These are phyloP conservation scores for Lamellibrachia luymesi DNA, from an alignment of 1,140 invertebrate species.

Conservation along the genomic window DNA sequence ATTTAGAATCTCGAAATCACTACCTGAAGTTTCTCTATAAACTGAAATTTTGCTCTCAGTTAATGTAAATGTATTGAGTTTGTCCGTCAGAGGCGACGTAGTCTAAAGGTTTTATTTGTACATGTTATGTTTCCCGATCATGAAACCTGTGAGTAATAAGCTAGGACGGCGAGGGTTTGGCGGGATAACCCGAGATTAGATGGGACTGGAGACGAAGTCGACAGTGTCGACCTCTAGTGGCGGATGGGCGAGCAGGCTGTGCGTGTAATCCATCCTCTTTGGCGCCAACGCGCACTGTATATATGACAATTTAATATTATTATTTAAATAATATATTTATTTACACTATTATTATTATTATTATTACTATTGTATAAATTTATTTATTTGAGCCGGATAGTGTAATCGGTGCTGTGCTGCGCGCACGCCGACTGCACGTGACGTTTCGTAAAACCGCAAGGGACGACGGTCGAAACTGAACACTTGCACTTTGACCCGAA, in stretches of 20 bases:
- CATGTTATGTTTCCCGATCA: not conserved
- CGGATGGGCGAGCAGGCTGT: not conserved
- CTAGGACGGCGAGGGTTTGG: not conserved
- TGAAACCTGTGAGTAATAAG: not conserved
- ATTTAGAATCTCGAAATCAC: not conserved
- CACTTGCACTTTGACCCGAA: not conserved
- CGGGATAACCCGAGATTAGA: not conserved
- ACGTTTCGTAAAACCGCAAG: not conserved
- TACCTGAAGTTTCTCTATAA: not conserved
- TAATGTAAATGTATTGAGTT: not conserved
- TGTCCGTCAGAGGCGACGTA: not conserved
- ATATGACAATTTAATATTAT: not conserved
- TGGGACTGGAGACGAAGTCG: not conserved
- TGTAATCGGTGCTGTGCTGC: not conserved
- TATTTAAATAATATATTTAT: not conserved
- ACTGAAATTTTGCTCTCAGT: not conserved
- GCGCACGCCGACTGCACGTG: not conserved
- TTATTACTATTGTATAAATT: not conserved
- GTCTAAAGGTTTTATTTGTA: not conserved
- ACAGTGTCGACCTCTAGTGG: not conserved
- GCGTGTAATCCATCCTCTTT: not conserved
- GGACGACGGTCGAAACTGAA: not conserved
- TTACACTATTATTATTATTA: constrained; percentile 5
- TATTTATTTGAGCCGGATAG: not conserved
- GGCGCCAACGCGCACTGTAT: not conserved